Conservation (phyloP, 2,113 vertebrate species). For the Paradoxurus hermaphroditus region DNA sequence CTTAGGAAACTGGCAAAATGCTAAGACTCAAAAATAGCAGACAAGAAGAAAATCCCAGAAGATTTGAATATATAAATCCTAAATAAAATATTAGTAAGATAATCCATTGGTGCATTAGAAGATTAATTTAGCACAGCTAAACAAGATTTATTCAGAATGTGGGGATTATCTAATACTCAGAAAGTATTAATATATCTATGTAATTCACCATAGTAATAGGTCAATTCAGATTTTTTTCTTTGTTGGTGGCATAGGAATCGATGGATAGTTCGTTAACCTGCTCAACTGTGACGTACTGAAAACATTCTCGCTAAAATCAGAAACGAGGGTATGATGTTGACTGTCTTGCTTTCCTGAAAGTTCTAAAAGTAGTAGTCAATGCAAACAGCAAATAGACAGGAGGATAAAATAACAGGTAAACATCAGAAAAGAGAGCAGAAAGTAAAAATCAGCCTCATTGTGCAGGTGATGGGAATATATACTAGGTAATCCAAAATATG, state of each 20-base stretch:
- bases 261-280: not conserved
- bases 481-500: not conserved
- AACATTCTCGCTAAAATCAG: not conserved
- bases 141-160: not conserved
- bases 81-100: not conserved
- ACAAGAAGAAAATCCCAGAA: not conserved
- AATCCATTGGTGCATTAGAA: not conserved
- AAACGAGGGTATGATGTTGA: not conserved
- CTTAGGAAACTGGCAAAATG: not conserved
- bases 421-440: not conserved
- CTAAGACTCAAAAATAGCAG: not conserved
- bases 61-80: conserved; percentile 14
- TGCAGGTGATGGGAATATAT: not conserved
- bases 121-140: conserved; percentile 2
- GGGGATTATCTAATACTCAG: not conserved
- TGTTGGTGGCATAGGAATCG: not conserved
- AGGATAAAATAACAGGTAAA: not conserved
- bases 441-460: not conserved
- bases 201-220: not conserved
- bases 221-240: not conserved
- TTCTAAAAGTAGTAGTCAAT: not conserved
- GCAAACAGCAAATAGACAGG: not conserved
- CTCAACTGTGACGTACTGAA: not conserved
- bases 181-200: not conserved
- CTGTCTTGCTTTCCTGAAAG: not conserved